These are phyloP conservation scores for Icerya purchasi DNA, from an alignment of 2,888 invertebrate genomes.

Conservation along the genomic window DNA sequence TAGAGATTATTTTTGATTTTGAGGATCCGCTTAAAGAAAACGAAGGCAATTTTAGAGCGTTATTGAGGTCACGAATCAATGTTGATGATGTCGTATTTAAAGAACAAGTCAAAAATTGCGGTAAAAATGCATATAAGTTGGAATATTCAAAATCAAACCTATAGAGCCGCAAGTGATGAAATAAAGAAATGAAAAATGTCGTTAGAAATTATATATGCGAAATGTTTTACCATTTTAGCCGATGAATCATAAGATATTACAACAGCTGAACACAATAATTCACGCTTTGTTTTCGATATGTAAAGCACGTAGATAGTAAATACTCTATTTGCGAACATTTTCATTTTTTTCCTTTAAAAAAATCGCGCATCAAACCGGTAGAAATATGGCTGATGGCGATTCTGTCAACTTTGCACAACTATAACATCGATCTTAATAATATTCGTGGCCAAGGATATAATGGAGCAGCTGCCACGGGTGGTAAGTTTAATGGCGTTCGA, in stretches of 20 bases:
- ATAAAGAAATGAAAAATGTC: too few relatives aligned
- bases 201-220: too few relatives aligned
- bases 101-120: too few relatives aligned
- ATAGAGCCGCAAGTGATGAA: too few relatives aligned
- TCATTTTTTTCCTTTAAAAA: neutral
- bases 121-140: too few relatives aligned
- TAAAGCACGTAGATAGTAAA: neutral
- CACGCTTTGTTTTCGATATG: neutral
- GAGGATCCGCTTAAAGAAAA: too few relatives aligned
- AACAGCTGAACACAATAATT: neutral
- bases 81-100: too few relatives aligned
- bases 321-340: neutral
- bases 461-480: neutral
- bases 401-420: neutral
- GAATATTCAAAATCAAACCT: too few relatives aligned
- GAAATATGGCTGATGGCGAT: neutral
- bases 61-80: too few relatives aligned
- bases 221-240: neutral
- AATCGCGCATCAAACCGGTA: neutral
- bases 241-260: neutral
- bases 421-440: neutral
- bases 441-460: neutral
- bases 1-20: too few relatives aligned
- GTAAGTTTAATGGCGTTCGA: neutral
- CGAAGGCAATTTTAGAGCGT: too few relatives aligned